Conservation (phyloP, 2,888 invertebrate genomes). For the Netelia fuscicornis region DNA sequence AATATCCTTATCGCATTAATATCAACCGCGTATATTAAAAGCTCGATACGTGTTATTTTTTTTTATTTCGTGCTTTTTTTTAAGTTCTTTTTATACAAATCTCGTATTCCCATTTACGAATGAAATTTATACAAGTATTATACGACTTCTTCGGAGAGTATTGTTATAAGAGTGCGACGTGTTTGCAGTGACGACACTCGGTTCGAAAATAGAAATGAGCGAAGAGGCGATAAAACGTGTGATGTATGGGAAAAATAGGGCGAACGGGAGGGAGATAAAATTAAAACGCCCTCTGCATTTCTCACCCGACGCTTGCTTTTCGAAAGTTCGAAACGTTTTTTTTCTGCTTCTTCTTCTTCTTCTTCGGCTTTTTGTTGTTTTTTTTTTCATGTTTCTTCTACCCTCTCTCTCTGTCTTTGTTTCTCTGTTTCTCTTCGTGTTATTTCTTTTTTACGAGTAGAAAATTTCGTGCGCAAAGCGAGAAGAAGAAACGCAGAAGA, state of each 20-base stretch:
- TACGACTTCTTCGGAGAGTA: background rate
- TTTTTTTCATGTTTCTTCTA: background rate
- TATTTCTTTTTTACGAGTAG: conserved; percentile 5
- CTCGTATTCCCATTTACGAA: conserved; percentile 5
- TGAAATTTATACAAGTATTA: background rate
- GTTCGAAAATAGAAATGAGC: conserved; percentile 62
- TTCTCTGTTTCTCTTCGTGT: background rate
- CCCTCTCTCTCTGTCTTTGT: background rate
- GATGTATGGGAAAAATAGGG: conserved; percentile 52
- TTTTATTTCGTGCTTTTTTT: background rate
- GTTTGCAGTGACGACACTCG: conserved; percentile 55
- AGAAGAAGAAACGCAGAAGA: conserved; percentile 16
- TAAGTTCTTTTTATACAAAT: background rate
- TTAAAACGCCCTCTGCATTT: conserved; percentile 60
- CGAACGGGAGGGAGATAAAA: conserved; percentile 63
- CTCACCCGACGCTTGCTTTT: background rate
- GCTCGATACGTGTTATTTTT: background rate
- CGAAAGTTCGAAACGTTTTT: background rate
- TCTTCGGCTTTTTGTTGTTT: no score
- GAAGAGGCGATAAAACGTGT: conserved; percentile 54
- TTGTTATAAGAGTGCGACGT: background rate
- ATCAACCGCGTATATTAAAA: background rate
- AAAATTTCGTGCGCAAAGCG: background rate
- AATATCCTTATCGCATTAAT: no score
- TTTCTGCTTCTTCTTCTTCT: background rate